A percentile compares a stretch with the other conserved stretches of the same genome.
These are phyloP conservation scores for Rhogogaster chlorosoma DNA, from an alignment of 2,888 invertebrate genomes.

Conservation along the genomic window DNA sequence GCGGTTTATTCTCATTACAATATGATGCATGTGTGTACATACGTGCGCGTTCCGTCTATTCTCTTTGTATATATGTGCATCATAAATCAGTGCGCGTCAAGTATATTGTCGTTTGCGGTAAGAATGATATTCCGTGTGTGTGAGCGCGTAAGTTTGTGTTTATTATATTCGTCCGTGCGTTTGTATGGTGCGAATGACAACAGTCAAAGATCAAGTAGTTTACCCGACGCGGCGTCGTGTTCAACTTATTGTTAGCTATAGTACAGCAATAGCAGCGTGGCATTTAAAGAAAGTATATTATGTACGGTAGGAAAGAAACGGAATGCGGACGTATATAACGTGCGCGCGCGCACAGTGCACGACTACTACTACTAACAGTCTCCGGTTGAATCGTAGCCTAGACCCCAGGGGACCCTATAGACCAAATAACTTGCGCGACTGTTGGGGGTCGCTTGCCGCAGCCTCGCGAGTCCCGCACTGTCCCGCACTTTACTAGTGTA, in stretches of 20 bases:
- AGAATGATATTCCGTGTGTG: background rate
- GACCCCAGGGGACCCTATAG: background rate
- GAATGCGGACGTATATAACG: slow-evolving; percentile 29
- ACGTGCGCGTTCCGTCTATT: background rate
- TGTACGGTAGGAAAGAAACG: background rate
- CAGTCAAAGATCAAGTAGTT: slow-evolving; percentile 15
- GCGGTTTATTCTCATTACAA: background rate
- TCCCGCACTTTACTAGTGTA: slow-evolving; percentile 31
- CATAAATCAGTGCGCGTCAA: slow-evolving; percentile 8
- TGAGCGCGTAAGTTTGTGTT: background rate
- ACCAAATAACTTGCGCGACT: slow-evolving; percentile 7
- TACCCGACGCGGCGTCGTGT: slow-evolving; percentile 1
- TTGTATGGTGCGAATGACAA: background rate
- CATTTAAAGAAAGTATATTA: slow-evolving; percentile 32
- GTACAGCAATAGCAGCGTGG: slow-evolving; percentile 17
- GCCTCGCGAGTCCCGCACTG: slow-evolving; percentile 23
- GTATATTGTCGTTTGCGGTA: slow-evolving; percentile 2
- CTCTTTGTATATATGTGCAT: background rate
- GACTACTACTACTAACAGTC: background rate
- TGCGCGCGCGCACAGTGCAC: slow-evolving; percentile 16
- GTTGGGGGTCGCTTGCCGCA: background rate
- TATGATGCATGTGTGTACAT: background rate
- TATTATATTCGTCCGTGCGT: background rate
- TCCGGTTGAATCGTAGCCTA: background rate
- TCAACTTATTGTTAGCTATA: background rate